Base-by-base conservation (phyloP, 2,797 vertebrate species). In the Cossypha niveicapilla region DNA sequence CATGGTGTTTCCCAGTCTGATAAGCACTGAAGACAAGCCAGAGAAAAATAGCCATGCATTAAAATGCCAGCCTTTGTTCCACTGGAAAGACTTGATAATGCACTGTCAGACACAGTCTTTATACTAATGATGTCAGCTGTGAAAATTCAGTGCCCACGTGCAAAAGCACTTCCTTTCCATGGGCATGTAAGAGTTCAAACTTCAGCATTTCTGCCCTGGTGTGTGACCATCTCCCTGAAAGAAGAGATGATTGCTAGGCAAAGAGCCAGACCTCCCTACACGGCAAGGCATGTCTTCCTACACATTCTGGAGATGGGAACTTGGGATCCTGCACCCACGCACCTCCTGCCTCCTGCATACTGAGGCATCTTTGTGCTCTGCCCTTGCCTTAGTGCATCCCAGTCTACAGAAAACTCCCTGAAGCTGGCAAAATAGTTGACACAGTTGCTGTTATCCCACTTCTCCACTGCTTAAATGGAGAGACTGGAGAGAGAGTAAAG, bases 61-160 rank as follows among this genome's bases (percentile, higher is more conserved):
- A 80, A 90, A 94, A 94, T 90, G 62, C n/a, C 77, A 81, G 39
- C 21, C 60, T 96, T 93, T 95, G 77, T 92, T 41, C 45, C 72
- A 54, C 32, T 84, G n/a, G 19, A 68, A 88, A 82, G 77, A n/a
- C 18, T 73, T 71, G 15, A 16, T 84, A 84, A 70, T 37, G 66
- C 21, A n/a, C 32, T 62, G 28, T 75, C 67, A 84, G 42, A 92
- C 51, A 85, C 80, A 78, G 56, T 57, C 77, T 89, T 93, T 92
- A 76, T 89, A 51, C 60, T 84, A 86, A 76, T 53, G 30, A 92
- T 73, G 81, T 92, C 58, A 4, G 54, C 86, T 94, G 66, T 93
- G 88, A 93, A 96, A 96, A 95, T 84, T 96, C 88, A 75, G 83
- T 86, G 48, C 92, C 92, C 83, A 92, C 76, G 7, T 51, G 60